Conservation (phyloP, 2,113 vertebrate genomes). For the Cacatua alba region DNA sequence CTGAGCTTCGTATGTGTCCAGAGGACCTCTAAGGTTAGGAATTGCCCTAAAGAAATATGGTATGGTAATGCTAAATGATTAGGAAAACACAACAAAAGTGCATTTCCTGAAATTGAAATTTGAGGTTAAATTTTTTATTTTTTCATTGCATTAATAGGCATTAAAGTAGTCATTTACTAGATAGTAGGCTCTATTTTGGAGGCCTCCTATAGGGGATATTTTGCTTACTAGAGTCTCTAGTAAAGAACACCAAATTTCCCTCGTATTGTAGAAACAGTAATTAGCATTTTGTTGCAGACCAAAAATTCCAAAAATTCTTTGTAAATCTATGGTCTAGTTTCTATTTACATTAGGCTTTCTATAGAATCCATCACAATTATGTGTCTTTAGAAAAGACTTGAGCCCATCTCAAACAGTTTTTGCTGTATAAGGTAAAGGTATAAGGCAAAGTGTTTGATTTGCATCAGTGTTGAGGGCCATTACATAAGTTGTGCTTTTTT, state of each 20-base stretch:
- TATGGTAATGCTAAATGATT: background rate
- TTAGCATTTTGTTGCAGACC: background rate
- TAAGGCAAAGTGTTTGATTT: background rate
- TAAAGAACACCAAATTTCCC: background rate
- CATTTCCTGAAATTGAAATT: background rate
- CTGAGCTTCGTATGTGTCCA: background rate
- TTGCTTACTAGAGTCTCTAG: background rate
- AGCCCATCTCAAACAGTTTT: constrained; percentile 23
- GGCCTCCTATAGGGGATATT: background rate
- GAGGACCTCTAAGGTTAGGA: background rate
- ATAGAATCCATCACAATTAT: background rate
- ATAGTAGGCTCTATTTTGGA: background rate
- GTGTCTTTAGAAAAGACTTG: background rate
- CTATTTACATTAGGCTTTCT: constrained; percentile 40
- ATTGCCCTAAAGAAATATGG: background rate
- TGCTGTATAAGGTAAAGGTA: background rate
- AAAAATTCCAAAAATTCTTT: constrained; percentile 17
- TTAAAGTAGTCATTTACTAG: background rate
- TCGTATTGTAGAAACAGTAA: background rate
- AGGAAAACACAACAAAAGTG: background rate
- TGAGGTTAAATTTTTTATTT: background rate
- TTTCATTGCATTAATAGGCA: background rate
- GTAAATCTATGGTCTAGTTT: background rate
- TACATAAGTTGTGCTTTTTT: background rate
- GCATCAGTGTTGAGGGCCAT: background rate